Base-by-base conservation (phyloP, 2,888 invertebrate species). In the Orchesella flavescens region DNA sequence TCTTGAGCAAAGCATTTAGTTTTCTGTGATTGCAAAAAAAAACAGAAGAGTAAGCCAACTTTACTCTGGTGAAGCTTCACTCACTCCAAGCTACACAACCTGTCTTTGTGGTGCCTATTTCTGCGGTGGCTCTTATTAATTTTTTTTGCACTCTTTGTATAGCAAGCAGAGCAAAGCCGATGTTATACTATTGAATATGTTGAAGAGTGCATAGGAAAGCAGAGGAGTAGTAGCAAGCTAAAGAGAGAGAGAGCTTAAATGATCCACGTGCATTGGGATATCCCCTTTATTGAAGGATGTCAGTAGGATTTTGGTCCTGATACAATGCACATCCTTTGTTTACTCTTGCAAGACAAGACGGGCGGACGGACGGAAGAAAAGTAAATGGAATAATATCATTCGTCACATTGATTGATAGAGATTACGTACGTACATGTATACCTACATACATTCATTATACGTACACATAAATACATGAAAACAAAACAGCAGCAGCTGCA, bases 231-330 rank as follows among this genome's bases (percentile, higher is more conserved):
- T 34, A 34, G 34, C n/a, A 75, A 65, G 76, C 21, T 19, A 61
- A 69, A 46, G 59, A 21, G 59, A n/a, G n/a, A n/a, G n/a, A n/a
- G 7, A 34, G 34, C 34, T 34, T 34, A 34, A 34, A 61, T 53
- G 63, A 77, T 85, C 85, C 87, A 87, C 87, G 87, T 87, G 87
- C 86, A 65, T 83, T 84, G 73, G 77, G 75, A 82, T 82, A 82
- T 82, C 69, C 81, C 74, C 68, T 84, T 73, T 76, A 75, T 85
- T 85, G 85, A 87, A 86, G 82, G 84, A 85, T 87, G 87, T 87
- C 87, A 87, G 87, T 87, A 87, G 84, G 84, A 66, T 81, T 85
- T 83, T 83, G 82, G 84, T 72, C 75, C 75, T 86, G 86, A 71
- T 75, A 82, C 84, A 75, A 84, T 77, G 74, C 82, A 85, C 85